Percentiles rank a stretch among this genome's conserved stretches.
These are phyloP conservation scores for Alauda arvensis DNA, from an alignment of 2,797 vertebrate genomes.

Conservation along the genomic window DNA sequence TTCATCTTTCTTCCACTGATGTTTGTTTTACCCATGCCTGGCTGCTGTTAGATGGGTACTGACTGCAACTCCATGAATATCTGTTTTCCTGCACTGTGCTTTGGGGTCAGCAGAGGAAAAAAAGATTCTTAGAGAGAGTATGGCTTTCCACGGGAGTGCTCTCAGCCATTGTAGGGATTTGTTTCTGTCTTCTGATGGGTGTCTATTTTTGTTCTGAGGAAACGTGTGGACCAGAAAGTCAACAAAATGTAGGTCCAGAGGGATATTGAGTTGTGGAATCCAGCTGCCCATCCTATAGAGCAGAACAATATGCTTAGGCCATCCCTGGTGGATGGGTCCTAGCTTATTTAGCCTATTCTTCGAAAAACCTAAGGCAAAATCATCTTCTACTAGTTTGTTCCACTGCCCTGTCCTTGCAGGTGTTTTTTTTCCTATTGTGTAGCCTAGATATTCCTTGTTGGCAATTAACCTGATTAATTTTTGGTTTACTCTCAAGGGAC, in stretches of 20 bases:
- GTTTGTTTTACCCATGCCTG: background rate
- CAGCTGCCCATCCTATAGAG: background rate
- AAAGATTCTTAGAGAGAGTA: background rate
- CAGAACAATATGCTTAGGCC: background rate
- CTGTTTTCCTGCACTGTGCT: background rate
- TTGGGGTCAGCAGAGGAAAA: background rate
- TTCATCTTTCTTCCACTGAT: background rate
- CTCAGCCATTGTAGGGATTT: background rate
- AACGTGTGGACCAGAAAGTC: background rate
- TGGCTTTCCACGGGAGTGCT: background rate
- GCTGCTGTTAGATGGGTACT: background rate
- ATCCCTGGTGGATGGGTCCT: background rate
- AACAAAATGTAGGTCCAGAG: background rate
- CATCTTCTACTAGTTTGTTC: background rate
- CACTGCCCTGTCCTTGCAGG: background rate
- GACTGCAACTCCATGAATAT: rapidly evolving
- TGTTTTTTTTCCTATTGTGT: background rate
- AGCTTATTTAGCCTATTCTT: background rate
- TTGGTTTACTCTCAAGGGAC: background rate
- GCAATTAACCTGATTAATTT: constrained; percentile 28
- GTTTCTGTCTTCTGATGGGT: background rate
- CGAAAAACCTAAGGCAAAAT: background rate
- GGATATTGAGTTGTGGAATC: background rate
- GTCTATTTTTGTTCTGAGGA: background rate
- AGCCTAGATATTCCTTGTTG: background rate